Base-by-base conservation (phyloP, 23 tunicate genomes). In the Styela clava region DNA sequence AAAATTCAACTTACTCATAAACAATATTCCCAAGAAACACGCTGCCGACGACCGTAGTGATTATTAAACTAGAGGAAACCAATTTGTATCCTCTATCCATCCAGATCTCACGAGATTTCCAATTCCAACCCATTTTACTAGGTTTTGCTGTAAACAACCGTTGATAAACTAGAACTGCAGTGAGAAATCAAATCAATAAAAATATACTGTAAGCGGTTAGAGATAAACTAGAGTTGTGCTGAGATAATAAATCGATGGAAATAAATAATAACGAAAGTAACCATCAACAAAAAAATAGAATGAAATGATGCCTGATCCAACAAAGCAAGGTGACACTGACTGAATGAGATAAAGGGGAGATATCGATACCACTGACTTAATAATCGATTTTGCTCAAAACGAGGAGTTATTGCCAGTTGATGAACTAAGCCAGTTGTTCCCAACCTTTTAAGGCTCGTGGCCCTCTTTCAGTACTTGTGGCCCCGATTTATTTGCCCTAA, bases 41-140 rank as follows among this genome's bases (percentile, higher is more conserved):
- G 12, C 80, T 68, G 28, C 64, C 35, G 21, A 35, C 68, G 25
- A 35, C 64, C 31, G 80, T 74, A 3, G 35, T 25, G 27, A 28
- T 26, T 44, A 74, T 74, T 7, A 74, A 3, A 28, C 64, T 22
- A 12, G 80, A 74, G 18, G 80, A 74, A 23, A 51, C 64, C 24
- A 51, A 31, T n/a, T 74, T 74, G n/a, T 74, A 74, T n/a, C 64
- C 80, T 12, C 80, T 69, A 74, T 74, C 80, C 80, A 74, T 74
- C 80, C 80, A 74, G 12, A 36, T 5, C 31, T 74, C 80, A 16
- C 31, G 34, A 3, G n/a, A 16, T 73, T 31, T 30, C 20, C 78
- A 51, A 24, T 29, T 12, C 26, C 80, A 51, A 32, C 34, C 77
- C 77, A 71, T 71, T 30, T 30, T 71, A 5, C 12, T 12, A 21